A percentile compares a stretch with the other conserved stretches of the same genome.
Conservation (phyloP, 2,888 invertebrate genomes). For the Autographa gamma region DNA sequence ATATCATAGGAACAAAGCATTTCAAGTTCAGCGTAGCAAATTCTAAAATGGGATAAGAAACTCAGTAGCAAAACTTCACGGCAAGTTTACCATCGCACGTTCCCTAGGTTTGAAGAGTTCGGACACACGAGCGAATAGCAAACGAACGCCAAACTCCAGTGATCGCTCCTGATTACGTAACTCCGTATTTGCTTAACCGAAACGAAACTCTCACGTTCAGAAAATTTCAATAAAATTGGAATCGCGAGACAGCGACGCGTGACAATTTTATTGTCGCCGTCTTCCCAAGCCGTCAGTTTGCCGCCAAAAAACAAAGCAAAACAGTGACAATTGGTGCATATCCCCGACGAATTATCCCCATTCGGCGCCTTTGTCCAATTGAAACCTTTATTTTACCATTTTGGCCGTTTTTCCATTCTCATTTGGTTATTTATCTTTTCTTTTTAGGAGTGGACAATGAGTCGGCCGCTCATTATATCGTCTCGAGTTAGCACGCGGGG, state of each 20-base stretch:
- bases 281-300: constrained; percentile 69
- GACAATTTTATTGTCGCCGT: constrained; percentile 80
- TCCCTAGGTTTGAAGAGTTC: neutral
- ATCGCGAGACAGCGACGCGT: constrained; percentile 55
- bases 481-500: constrained; percentile 81
- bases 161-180: constrained; percentile 34
- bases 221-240: constrained; percentile 62
- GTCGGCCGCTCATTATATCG: constrained; percentile 83
- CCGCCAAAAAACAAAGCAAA: constrained; percentile 81
- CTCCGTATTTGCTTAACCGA: constrained; percentile 45
- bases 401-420: constrained; percentile 88
- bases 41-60: neutral
- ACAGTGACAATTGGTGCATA: constrained; percentile 89
- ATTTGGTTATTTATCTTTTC: constrained; percentile 88
- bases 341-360: constrained; percentile 86
- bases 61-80: neutral
- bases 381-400: constrained; percentile 87
- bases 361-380: constrained; percentile 88
- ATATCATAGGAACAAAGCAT: too few relatives aligned
- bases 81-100: neutral
- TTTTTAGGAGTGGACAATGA: constrained; percentile 82
- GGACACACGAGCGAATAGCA: constrained; percentile 22
- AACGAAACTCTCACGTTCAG: constrained; percentile 45
- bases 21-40: neutral
- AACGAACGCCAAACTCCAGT: constrained; percentile 13